These are phyloP conservation scores for Drosophila anomelani DNA, from an alignment of 2,888 invertebrate species.

Conservation along the genomic window DNA sequence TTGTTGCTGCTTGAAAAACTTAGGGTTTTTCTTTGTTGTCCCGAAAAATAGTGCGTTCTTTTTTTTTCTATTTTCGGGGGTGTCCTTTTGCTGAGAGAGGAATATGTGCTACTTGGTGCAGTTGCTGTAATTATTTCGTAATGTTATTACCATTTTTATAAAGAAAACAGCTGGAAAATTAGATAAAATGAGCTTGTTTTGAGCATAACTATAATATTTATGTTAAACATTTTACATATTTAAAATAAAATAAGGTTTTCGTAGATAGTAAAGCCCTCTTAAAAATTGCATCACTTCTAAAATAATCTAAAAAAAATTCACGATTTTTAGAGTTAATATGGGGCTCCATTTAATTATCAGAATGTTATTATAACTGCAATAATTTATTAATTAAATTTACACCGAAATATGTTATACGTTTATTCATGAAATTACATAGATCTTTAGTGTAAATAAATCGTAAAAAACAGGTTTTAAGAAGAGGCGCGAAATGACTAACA, in stretches of 20 bases:
- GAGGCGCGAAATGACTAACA: neutral
- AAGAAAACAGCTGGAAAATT: neutral
- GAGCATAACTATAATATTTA: neutral
- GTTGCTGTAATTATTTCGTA: neutral
- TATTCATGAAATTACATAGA: neutral
- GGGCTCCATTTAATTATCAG: neutral
- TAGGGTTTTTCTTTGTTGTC: conserved; percentile 30
- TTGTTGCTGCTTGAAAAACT: conserved; percentile 21
- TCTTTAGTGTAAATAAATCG: neutral
- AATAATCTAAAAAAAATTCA: neutral
- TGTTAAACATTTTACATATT: neutral
- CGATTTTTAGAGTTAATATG: neutral
- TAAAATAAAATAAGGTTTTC: neutral
- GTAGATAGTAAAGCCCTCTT: neutral
- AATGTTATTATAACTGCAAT: neutral
- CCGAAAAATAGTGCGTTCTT: conserved; percentile 10
- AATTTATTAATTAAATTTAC: neutral
- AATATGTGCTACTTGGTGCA: neutral
- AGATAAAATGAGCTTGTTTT: neutral
- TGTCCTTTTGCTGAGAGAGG: neutral
- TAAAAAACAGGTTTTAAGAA: neutral
- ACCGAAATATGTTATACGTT: too few relatives aligned
- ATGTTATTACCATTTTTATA: neutral
- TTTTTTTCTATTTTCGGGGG: neutral
- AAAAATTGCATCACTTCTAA: conserved; percentile 6